phyloP scores from a whole-genome alignment of 2,113 vertebrate species.

The Carettochelys insculpta region DNA sequence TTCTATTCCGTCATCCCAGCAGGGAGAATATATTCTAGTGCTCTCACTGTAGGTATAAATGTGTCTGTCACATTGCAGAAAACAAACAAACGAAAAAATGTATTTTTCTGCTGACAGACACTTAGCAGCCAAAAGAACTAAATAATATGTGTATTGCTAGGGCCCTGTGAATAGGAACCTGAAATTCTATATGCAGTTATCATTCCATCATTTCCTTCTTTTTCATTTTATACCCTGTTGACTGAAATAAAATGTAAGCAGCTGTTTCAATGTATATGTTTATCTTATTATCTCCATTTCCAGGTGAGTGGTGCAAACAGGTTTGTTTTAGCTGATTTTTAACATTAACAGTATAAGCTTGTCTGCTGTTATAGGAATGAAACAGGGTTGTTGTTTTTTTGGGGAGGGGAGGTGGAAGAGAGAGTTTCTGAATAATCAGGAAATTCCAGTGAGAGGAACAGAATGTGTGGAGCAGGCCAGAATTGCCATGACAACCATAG shows the following conservation, averaged over 20 bases:
- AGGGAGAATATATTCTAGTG: slow-evolving; percentile 46
- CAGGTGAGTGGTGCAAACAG: slow-evolving; percentile 60
- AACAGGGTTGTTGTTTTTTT: slow-evolving; percentile 33
- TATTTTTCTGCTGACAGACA: slow-evolving; percentile 68
- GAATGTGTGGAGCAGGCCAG: slow-evolving; percentile 57
- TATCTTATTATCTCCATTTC: slow-evolving; percentile 56
- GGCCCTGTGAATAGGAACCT: slow-evolving; percentile 16
- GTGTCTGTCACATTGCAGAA: slow-evolving; percentile 64
- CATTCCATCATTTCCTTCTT: slow-evolving; percentile 28
- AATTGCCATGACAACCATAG: slow-evolving; percentile 79
- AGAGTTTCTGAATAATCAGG: slow-evolving; percentile 74
- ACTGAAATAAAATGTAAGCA: slow-evolving; percentile 25
- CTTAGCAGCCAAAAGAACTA: slow-evolving; percentile 59
- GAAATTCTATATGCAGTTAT: slow-evolving; percentile 27
- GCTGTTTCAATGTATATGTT: slow-evolving; percentile 28
- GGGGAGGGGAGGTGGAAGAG: neutral
- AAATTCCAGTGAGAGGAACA: slow-evolving; percentile 73
- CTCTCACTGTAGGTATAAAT: slow-evolving; percentile 46
- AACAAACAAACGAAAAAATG: slow-evolving; percentile 63
- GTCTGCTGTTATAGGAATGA: slow-evolving; percentile 37
- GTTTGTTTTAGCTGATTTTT: slow-evolving; percentile 55
- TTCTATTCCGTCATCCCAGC: slow-evolving; percentile 39
- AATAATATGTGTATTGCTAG: slow-evolving; percentile 26
- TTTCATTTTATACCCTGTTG: slow-evolving; percentile 34
- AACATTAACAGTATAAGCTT: slow-evolving; percentile 49